Evolutionary conservation across 2,888 invertebrate species (phyloP).

Genomic region (Petrolisthes manimaculis): DNA sequence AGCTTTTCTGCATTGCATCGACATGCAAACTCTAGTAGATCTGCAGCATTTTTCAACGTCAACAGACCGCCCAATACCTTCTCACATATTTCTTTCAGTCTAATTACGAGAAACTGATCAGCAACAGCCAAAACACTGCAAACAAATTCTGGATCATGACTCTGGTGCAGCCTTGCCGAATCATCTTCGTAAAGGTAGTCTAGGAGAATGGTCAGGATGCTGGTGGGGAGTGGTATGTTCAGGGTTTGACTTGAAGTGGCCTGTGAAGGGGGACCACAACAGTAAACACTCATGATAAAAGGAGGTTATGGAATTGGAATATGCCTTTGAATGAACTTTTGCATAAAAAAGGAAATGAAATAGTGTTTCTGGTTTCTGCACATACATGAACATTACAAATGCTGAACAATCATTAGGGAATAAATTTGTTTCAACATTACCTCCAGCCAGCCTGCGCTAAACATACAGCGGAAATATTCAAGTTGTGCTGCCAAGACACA

Average conservation of each 20-base stretch:
- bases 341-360: neutral
- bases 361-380: neutral
- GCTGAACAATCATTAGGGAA: neutral
- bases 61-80: slow-evolving; percentile 77
- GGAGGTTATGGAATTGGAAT: neutral
- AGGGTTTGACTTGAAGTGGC: slow-evolving; percentile 73
- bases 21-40: slow-evolving; percentile 81
- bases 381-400: neutral
- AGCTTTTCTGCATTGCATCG: slow-evolving; percentile 82
- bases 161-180: slow-evolving; percentile 75
- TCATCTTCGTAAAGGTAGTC: slow-evolving; percentile 83
- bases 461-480: slow-evolving; percentile 90
- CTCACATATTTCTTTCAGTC: slow-evolving; percentile 82
- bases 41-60: slow-evolving; percentile 81
- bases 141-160: slow-evolving; percentile 79
- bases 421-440: slow-evolving; percentile 69
- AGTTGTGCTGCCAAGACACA: slow-evolving; percentile 84
- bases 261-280: slow-evolving; percentile 69
- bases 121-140: slow-evolving; percentile 83
- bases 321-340: neutral
- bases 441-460: slow-evolving; percentile 83
- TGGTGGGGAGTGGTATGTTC: slow-evolving; percentile 76
- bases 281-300: neutral
- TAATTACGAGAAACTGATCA: slow-evolving; percentile 82
- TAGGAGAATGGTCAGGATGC: slow-evolving; percentile 78